Conservation (phyloP, 2,888 invertebrate genomes). For the Pocota personata region DNA sequence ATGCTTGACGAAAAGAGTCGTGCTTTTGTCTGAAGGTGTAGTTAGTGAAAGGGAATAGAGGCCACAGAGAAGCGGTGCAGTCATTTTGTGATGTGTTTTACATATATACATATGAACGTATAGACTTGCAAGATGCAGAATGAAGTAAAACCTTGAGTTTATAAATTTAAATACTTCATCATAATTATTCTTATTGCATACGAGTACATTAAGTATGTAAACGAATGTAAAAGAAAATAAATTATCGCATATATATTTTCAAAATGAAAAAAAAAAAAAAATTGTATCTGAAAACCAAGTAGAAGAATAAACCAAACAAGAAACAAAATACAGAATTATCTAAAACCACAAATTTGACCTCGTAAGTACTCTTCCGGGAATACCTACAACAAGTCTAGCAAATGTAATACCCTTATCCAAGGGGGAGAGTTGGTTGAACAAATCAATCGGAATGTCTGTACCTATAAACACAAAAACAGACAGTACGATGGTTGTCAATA, state of each 20-base stretch:
- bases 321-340: background rate
- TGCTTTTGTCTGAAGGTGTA: too few species aligned
- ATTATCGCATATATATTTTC: background rate
- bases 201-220: too few species aligned
- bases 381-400: conserved; percentile 46
- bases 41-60: too few species aligned
- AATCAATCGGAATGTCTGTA: conserved; percentile 66
- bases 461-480: conserved; percentile 59
- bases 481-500: conserved; percentile 60
- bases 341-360: conserved; percentile 70
- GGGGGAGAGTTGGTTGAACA: conserved; percentile 55
- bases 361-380: conserved; percentile 67
- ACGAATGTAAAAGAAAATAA: background rate
- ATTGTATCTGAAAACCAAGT: background rate
- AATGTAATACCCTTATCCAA: conserved; percentile 49
- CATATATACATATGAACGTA: too few species aligned
- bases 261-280: too few species aligned
- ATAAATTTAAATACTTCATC: background rate
- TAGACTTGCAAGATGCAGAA: too few species aligned
- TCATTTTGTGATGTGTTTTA: too few species aligned
- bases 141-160: background rate
- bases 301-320: background rate
- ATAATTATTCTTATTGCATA: background rate
- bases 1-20: too few species aligned
- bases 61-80: too few species aligned